Conservation (phyloP, 1,140 invertebrate genomes). For the Drosophila santomea region DNA sequence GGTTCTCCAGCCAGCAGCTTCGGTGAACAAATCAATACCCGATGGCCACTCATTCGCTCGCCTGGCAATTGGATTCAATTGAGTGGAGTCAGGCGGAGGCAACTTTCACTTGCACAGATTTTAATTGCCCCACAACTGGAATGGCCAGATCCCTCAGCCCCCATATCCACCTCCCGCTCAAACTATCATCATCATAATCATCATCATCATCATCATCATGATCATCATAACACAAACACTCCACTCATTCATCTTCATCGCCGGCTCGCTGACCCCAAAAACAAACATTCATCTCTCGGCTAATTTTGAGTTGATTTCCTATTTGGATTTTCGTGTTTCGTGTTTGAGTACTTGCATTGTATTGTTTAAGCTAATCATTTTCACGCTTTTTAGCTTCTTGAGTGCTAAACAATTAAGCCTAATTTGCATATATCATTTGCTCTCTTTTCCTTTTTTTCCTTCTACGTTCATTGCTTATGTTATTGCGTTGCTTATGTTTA, state of each 20-base stretch:
- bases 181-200: slow-evolving; percentile 2
- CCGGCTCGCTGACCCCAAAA: slow-evolving; percentile 43
- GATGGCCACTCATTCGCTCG: slow-evolving; percentile 18
- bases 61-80: slow-evolving; percentile 68
- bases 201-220: slow-evolving; percentile 1
- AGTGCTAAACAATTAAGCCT: slow-evolving; percentile 15
- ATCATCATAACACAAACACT: slow-evolving; percentile 16
- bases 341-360: slow-evolving; percentile 14
- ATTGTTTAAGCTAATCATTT: slow-evolving; percentile 41
- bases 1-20: slow-evolving; percentile 16
- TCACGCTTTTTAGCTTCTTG: slow-evolving; percentile 36
- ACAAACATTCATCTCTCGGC: slow-evolving; percentile 27
- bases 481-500: slow-evolving; percentile 31
- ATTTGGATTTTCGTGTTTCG: slow-evolving; percentile 15
- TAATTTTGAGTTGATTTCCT: slow-evolving; percentile 35
- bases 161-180: neutral
- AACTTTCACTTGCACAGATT: slow-evolving; percentile 68
- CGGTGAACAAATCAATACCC: slow-evolving; percentile 49
- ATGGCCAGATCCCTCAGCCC: slow-evolving; percentile 7
- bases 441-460: slow-evolving; percentile 10
- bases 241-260: slow-evolving; percentile 36
- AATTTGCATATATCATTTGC: slow-evolving; percentile 45
- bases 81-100: slow-evolving; percentile 20
- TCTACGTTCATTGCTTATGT: slow-evolving; percentile 1
- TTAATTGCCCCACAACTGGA: slow-evolving; percentile 51